Evolutionary conservation across 2,113 vertebrate species (phyloP).

Genomic region (Myxocyprinus asiaticus): DNA sequence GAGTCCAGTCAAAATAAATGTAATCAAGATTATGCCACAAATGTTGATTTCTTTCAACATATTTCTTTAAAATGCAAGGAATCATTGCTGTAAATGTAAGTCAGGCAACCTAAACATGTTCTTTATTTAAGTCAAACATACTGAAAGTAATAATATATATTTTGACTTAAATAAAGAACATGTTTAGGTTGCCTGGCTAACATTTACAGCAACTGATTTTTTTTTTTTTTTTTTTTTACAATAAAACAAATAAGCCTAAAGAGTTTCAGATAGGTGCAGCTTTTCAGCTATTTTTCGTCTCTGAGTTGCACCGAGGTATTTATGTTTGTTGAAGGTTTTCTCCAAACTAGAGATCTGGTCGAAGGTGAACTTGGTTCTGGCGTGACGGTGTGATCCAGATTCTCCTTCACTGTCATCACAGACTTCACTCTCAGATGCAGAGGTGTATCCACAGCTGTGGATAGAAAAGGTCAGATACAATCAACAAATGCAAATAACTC

Average conservation of each 20-base stretch:
- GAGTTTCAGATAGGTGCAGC: constrained; percentile 80
- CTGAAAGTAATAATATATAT: too few relatives aligned
- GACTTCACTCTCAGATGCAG: constrained; percentile 65
- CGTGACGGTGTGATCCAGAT: constrained; percentile 56
- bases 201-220: too few relatives aligned
- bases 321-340: constrained; percentile 74
- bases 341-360: constrained; percentile 80
- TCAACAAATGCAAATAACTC: not conserved
- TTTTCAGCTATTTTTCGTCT: constrained; percentile 68
- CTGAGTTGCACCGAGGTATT: constrained; percentile 74
- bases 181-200: too few relatives aligned
- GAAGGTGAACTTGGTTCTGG: constrained; percentile 77
- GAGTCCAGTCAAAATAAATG: constrained; percentile 51
- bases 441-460: constrained; percentile 60
- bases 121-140: too few relatives aligned
- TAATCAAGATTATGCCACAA: too few relatives aligned
- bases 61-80: too few relatives aligned
- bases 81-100: too few relatives aligned
- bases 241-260: too few relatives aligned
- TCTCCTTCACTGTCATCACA: constrained; percentile 65
- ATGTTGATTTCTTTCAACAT: too few relatives aligned
- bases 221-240: too few relatives aligned
- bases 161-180: too few relatives aligned
- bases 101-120: too few relatives aligned
- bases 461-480: not conserved